Conservation (phyloP, 2,797 vertebrate genomes). For the Pelochelys cantorii region DNA sequence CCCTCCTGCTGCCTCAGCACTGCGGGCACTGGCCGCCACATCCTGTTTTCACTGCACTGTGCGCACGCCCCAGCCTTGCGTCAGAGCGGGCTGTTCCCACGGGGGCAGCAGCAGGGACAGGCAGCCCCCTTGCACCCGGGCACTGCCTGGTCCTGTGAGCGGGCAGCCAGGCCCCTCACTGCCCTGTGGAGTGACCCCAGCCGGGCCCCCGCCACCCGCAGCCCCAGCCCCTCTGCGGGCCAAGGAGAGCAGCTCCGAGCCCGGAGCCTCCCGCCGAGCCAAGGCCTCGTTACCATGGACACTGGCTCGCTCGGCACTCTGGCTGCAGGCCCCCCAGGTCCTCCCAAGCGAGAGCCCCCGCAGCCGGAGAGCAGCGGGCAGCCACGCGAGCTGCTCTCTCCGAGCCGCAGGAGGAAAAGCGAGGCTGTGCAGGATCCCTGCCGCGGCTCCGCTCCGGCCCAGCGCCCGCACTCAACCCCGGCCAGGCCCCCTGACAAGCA, state of each 20-base stretch:
- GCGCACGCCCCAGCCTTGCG: not conserved
- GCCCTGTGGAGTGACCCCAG: too few relatives aligned
- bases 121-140: not conserved
- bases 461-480: not conserved
- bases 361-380: too few relatives aligned
- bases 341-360: not conserved
- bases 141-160: fast-evolving
- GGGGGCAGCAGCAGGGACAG: not conserved
- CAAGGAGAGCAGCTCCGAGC: not conserved
- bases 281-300: not conserved
- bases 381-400: not conserved
- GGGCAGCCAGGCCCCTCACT: not conserved
- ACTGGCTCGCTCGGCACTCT: not conserved
- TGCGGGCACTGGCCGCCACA: constrained; percentile 36
- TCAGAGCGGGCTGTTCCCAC: constrained; percentile 32
- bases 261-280: not conserved
- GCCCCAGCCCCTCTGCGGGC: not conserved
- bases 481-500: not conserved
- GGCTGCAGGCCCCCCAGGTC: not conserved
- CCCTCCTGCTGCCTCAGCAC: not conserved
- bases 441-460: not conserved
- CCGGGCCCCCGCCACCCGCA: not conserved
- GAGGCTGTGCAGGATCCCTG: too few relatives aligned
- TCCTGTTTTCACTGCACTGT: constrained; percentile 56
- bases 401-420: not conserved